These are phyloP conservation scores for Campoplex capitator DNA, from an alignment of 2,888 invertebrate genomes.

Conservation along the genomic window DNA sequence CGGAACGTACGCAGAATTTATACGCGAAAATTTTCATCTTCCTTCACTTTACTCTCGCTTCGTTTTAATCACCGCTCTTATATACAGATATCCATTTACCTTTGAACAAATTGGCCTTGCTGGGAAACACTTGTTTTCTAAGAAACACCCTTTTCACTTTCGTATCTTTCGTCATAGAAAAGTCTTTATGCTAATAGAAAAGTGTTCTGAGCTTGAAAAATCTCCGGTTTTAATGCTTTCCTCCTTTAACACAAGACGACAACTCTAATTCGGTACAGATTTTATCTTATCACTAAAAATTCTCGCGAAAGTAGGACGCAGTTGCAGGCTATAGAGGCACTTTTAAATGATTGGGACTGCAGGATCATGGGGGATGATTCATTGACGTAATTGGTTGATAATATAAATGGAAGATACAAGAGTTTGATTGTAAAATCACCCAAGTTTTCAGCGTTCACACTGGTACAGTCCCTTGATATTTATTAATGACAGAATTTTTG, in stretches of 20 bases:
- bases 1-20: slow-evolving; percentile 36
- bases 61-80: slow-evolving; percentile 18
- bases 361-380: background rate
- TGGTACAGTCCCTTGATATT: no score
- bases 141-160: background rate
- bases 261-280: background rate
- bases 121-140: slow-evolving; percentile 15
- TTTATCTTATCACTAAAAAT: background rate
- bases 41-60: background rate
- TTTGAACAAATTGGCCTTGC: background rate
- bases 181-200: slow-evolving; percentile 7
- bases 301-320: background rate
- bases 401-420: background rate
- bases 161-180: slow-evolving; percentile 8
- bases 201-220: background rate
- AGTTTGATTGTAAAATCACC: no score
- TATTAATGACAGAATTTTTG: no score
- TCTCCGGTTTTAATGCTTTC: background rate
- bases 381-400: background rate
- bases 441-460: no score
- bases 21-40: slow-evolving; percentile 33
- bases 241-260: background rate
- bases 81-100: background rate
- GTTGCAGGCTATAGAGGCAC: background rate
- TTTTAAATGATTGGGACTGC: background rate